phyloP scores from a whole-genome alignment of 2,888 invertebrate species.

The Dasypogon diadema region DNA sequence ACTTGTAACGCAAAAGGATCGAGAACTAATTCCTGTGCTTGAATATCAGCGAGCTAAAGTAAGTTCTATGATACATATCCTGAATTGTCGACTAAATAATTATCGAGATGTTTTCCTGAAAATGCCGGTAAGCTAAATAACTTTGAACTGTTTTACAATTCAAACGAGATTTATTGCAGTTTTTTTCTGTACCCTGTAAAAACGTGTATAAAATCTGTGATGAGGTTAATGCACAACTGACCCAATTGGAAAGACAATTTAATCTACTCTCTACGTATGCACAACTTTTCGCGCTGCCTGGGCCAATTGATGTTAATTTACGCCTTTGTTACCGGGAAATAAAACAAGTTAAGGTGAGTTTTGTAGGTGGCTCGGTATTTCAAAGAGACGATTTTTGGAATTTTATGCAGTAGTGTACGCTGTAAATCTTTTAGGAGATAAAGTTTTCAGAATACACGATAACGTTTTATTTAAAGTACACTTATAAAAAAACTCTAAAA shows the following conservation, averaged over 20 bases:
- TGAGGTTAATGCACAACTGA: slow-evolving; percentile 76
- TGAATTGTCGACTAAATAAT: slow-evolving; percentile 82
- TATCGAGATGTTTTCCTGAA: slow-evolving; percentile 70
- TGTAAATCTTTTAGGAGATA: too few species aligned
- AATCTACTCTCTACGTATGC: slow-evolving; percentile 79
- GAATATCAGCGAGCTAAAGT: slow-evolving; percentile 90
- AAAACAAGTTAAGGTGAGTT: slow-evolving; percentile 72
- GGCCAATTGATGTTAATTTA: slow-evolving; percentile 85
- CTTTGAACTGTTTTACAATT: slow-evolving; percentile 71
- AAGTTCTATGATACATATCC: slow-evolving; percentile 82
- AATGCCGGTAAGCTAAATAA: slow-evolving; percentile 68
- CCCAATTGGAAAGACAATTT: slow-evolving; percentile 77
- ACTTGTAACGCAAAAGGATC: slow-evolving; percentile 84
- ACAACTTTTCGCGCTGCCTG: slow-evolving; percentile 85
- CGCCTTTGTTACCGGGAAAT: slow-evolving; percentile 82
- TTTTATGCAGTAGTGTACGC: too few species aligned
- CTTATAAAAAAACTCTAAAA: too few species aligned
- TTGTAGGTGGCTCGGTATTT: slow-evolving; percentile 49
- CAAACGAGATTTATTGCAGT: slow-evolving; percentile 64
- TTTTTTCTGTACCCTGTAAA: slow-evolving; percentile 75
- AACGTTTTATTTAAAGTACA: too few species aligned
- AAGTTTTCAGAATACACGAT: too few species aligned
- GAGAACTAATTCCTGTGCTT: slow-evolving; percentile 88
- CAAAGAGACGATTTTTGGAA: too few species aligned
- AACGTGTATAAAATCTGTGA: slow-evolving; percentile 79